Base-by-base conservation (phyloP, 2,113 vertebrate genomes). In the Hippolais icterina region DNA sequence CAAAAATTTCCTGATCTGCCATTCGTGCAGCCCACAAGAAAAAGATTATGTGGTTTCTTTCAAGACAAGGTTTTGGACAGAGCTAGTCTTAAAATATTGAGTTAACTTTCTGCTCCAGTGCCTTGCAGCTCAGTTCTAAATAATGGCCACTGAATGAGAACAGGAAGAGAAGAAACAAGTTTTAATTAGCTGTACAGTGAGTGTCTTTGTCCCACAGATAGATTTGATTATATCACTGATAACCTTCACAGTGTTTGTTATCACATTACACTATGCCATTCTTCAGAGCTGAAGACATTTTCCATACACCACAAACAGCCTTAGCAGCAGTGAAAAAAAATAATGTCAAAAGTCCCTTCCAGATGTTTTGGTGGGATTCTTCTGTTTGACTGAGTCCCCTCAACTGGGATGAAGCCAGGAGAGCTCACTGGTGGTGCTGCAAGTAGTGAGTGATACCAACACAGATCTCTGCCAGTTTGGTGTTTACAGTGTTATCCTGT, bases 141-240 rank as follows among this genome's bases (percentile, higher is more conserved):
- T 89, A 96, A 93, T n/a, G 44, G 41, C 63, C 93, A 96, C 92
- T 85, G 95, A 97, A 94, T 53, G 88, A 94, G 84, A 98, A 95
- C 57, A 88, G 83, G 90, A 61, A 27, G 75, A 81, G 50, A 85
- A 97, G 94, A 97, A 98, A 96, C 82, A 66, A 93, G 89, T 97
- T 98, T 97, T 98, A 98, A 97, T 98, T 96, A 97, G 93, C 87
- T 85, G 84, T 96, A 98, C 97, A 98, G 96, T 97, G 90, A 95
- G 84, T 76, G 60, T 88, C 97, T 98, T 97, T 98, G 97, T 98
- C 90, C 87, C 93, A 88, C 66, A 94, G 96, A 96, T 78, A 95
- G 91, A 97, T 96, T 96, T 87, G 96, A 98, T 97, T 89, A 76
- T 97, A 96, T 93, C 31, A 13, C 84, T 82, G 90, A 97, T 96